Evolutionary conservation across 2,113 vertebrate genomes (phyloP).

Genomic region (Triplophysa tibetana): DNA sequence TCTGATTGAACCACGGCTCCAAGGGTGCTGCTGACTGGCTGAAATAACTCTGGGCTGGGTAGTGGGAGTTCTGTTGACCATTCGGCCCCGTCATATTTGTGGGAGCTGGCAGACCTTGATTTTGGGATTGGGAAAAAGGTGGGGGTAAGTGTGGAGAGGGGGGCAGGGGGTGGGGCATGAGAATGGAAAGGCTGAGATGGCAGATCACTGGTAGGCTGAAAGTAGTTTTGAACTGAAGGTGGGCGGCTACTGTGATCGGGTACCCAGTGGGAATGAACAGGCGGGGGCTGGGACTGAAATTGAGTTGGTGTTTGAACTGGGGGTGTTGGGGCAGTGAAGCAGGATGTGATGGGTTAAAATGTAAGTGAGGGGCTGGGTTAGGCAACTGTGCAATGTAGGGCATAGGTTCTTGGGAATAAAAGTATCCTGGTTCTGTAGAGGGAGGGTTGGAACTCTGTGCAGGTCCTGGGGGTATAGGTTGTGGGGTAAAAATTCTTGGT

Average conservation of each 20-base stretch:
- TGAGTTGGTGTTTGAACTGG: slow-evolving; percentile 15
- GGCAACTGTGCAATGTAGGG: slow-evolving; percentile 67
- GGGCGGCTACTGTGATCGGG: slow-evolving; percentile 76
- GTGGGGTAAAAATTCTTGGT: slow-evolving; percentile 54
- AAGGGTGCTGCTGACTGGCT: slow-evolving; percentile 72
- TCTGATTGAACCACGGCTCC: slow-evolving; percentile 69
- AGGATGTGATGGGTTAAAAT: slow-evolving; percentile 62
- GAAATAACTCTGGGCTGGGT: slow-evolving; percentile 73
- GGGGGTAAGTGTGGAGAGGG: slow-evolving; percentile 58
- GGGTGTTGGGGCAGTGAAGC: slow-evolving; percentile 49
- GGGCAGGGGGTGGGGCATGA: slow-evolving; percentile 59
- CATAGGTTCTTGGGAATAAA: slow-evolving; percentile 64
- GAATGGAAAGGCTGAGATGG: slow-evolving; percentile 68
- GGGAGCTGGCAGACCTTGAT: slow-evolving; percentile 42
- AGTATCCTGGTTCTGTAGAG: slow-evolving; percentile 67
- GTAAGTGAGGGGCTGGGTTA: slow-evolving; percentile 61
- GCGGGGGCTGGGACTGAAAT: slow-evolving; percentile 68
- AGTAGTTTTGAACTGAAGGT: slow-evolving; percentile 80
- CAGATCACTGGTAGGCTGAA: slow-evolving; percentile 78
- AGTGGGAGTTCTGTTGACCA: slow-evolving; percentile 66
- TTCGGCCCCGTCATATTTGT: slow-evolving; percentile 56
- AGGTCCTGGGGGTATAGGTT: slow-evolving; percentile 62
- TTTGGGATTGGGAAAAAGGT: slow-evolving; percentile 54
- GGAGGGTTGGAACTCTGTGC: slow-evolving; percentile 59
- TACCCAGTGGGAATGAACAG: slow-evolving; percentile 75